Evolutionary conservation across 2,797 vertebrate species (phyloP).

Genomic region (Pachyuromys duprasi): DNA sequence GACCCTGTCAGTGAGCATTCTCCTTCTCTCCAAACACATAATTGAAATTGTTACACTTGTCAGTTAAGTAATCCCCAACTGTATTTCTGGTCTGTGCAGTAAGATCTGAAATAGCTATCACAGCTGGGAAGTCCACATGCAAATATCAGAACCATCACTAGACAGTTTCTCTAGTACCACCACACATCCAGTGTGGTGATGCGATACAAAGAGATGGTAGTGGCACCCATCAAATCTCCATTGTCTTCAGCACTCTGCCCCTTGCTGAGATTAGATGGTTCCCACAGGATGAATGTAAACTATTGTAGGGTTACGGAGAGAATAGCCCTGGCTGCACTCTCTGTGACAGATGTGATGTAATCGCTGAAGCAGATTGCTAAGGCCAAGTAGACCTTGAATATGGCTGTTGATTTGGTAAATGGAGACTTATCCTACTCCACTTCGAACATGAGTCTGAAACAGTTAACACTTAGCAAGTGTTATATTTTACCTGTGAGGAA

Average conservation of each 20-base stretch:
- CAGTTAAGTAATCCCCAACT: background rate
- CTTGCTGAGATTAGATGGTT: background rate
- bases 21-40: background rate
- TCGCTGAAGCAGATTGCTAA: background rate
- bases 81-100: background rate
- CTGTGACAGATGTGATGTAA: background rate
- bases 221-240: background rate
- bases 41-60: background rate
- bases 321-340: background rate
- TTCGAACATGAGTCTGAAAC: background rate
- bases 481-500: background rate
- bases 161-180: background rate
- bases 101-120: background rate
- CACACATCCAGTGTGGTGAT: background rate
- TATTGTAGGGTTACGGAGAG: background rate
- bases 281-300: background rate
- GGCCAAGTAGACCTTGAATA: background rate
- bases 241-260: background rate
- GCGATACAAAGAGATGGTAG: background rate
- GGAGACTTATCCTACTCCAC: background rate
- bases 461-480: background rate
- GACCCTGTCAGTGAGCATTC: background rate
- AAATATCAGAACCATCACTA: background rate
- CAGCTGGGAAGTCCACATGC: background rate
- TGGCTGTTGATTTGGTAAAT: background rate